These are phyloP conservation scores for Cataglyphis hispanica DNA, from an alignment of 1,140 invertebrate genomes.

Conservation along the genomic window DNA sequence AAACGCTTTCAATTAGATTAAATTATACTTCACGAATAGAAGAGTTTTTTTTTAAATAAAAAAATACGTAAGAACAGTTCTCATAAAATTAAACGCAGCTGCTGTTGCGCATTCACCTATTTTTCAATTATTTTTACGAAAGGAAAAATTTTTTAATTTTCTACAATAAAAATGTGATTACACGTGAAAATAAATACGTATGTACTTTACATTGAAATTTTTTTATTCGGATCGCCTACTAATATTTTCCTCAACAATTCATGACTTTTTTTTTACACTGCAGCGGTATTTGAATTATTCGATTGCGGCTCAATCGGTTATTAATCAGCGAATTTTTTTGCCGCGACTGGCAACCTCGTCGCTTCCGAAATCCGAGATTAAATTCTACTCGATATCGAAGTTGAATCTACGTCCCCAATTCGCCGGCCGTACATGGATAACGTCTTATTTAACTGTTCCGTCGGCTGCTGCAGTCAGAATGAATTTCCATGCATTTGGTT, in stretches of 20 bases:
- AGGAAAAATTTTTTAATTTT: background rate
- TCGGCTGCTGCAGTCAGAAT: background rate
- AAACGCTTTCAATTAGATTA: constrained; percentile 17
- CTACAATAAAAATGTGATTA: background rate
- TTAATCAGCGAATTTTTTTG: constrained; percentile 33
- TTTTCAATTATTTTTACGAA: background rate
- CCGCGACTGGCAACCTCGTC: background rate
- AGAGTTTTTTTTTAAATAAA: background rate
- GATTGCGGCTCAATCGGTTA: constrained; percentile 1
- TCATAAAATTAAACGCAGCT: constrained; percentile 22
- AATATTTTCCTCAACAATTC: constrained; percentile 6
- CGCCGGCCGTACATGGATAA: constrained; percentile 41
- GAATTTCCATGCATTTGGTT: constrained; percentile 61
- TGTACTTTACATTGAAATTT: background rate
- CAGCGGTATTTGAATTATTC: background rate
- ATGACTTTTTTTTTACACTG: background rate
- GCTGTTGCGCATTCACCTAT: background rate
- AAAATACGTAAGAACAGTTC: background rate
- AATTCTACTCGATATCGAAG: constrained; percentile 47
- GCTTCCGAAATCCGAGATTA: constrained; percentile 47
- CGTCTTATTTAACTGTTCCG: constrained; percentile 37
- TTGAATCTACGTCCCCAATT: constrained; percentile 31
- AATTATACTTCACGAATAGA: background rate
- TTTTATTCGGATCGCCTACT: background rate
- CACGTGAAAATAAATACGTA: background rate